Percentiles rank a stretch among this genome's conserved stretches.
Evolutionary conservation across 1,140 invertebrate genomes (phyloP).

Genomic region (Aphidius ervi): DNA sequence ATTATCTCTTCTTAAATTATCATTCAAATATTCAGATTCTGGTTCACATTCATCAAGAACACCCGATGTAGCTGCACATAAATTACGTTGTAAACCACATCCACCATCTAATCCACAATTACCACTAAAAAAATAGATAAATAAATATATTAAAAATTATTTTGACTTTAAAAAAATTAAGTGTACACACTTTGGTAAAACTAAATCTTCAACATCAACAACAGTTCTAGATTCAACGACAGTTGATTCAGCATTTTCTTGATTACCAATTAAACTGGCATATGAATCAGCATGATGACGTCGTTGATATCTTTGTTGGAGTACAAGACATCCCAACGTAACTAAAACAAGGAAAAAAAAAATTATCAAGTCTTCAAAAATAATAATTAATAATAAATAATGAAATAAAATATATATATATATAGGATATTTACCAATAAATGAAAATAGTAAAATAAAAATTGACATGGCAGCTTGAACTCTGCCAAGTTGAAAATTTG

Average conservation of each 20-base stretch:
- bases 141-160: neutral
- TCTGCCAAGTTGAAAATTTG: conserved; percentile 76
- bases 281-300: conserved; percentile 44
- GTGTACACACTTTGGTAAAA: conserved; percentile 35
- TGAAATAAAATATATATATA: neutral
- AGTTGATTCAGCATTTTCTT: conserved; percentile 27
- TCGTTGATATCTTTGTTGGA: conserved; percentile 66
- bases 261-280: conserved; percentile 39
- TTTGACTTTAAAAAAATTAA: conserved; percentile 9
- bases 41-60: conserved; percentile 35
- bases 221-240: conserved; percentile 48
- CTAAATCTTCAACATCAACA: conserved; percentile 71
- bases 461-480: conserved; percentile 67
- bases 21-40: conserved; percentile 29
- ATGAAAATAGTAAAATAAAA: conserved; percentile 62
- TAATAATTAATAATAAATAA: conserved; percentile 14
- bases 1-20: conserved; percentile 40
- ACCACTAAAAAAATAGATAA: conserved; percentile 24
- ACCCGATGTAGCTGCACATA: conserved; percentile 29
- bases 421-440: conserved; percentile 56
- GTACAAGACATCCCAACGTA: conserved; percentile 68
- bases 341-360: conserved; percentile 47
- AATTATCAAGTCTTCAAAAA: conserved; percentile 14
- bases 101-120: conserved; percentile 38
- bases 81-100: conserved; percentile 28